Base-by-base conservation (phyloP, 2,797 vertebrate genomes). In the Cephalopachus bancanus region DNA sequence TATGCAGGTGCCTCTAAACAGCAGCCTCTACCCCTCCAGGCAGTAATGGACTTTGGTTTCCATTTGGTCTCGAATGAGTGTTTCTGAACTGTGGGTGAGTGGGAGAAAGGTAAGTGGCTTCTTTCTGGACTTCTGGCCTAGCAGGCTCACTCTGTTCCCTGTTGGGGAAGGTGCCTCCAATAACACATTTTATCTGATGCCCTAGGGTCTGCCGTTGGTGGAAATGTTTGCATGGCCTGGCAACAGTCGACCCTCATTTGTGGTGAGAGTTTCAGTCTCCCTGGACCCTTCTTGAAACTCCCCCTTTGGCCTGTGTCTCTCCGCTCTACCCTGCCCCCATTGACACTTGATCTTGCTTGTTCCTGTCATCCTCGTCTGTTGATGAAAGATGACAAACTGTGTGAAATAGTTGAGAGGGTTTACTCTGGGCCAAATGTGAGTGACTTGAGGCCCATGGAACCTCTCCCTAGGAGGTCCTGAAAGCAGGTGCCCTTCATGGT, bases 31-130 rank as follows among this genome's bases (percentile, higher is more conserved):
- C 7, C 9, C 19, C 37, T 33, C 71, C 30, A 24, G 22, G 5
- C 44, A 5, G 44, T 22, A 0, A 1, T 53, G 62, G 64, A 22
- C 15, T 64, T 62, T 17, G 22, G 64, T 15, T 84, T 89, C 51
- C 74, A 37, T 19, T 64, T 24, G 80, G 33, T 55, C 9, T 53
- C 30, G 64, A 72, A 4, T 16, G 44, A 44, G 44, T 44, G 49
- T 55, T 53, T 80, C 59, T 24, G 65, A 65, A 24, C 30, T 14
- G 10, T 1, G 28, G 28, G 33, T 11, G 4, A 33, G 22, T 49
- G 8, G 33, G 1, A 0, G 74, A 10, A 51, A n/a, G 1, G 5
- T 26, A 12, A 7, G 4, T 20, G 19, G 7, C 26, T 64, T 44
- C 59, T 17, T 8, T 4, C 44, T n/a, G 4, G 5, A 8, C 10